Evolutionary conservation across 2,113 vertebrate genomes (phyloP).

Genomic region (Malurus cyaneus): DNA sequence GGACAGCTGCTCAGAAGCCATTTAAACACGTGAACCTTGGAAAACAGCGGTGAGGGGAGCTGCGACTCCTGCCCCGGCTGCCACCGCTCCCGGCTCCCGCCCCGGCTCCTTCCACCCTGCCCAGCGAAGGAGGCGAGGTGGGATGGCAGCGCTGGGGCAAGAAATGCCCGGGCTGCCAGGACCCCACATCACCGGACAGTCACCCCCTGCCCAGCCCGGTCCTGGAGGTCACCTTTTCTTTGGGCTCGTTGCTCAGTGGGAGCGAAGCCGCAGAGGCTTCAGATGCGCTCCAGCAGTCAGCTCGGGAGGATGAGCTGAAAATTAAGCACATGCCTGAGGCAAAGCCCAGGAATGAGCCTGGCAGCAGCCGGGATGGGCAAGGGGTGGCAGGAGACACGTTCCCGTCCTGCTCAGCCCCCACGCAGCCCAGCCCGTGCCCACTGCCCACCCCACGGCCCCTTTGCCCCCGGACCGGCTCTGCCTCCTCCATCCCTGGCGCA

Average conservation of each 20-base stretch:
- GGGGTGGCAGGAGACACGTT: neutral
- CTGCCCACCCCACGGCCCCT: neutral
- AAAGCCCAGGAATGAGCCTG: neutral
- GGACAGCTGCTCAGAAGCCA: slow-evolving; percentile 25
- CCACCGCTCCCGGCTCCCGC: rapidly evolving
- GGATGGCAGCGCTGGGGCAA: rapidly evolving
- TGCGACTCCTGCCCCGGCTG: neutral
- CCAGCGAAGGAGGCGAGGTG: rapidly evolving
- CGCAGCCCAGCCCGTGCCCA: rapidly evolving
- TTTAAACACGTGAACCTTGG: neutral
- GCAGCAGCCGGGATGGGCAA: neutral
- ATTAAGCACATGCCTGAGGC: neutral
- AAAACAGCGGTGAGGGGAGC: neutral
- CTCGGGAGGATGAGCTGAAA: neutral
- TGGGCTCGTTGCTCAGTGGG: neutral
- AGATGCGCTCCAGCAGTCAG: neutral
- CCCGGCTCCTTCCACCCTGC: neutral
- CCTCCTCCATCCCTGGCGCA: rapidly evolving
- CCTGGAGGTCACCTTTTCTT: neutral
- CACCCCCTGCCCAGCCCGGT: neutral
- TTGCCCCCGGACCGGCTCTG: rapidly evolving
- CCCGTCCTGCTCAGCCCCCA: neutral
- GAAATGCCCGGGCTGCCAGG: neutral
- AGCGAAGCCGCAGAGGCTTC: rapidly evolving
- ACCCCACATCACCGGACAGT: rapidly evolving